Base-by-base conservation (phyloP, 2,888 invertebrate species). In the Chromoteleia sp. region DNA sequence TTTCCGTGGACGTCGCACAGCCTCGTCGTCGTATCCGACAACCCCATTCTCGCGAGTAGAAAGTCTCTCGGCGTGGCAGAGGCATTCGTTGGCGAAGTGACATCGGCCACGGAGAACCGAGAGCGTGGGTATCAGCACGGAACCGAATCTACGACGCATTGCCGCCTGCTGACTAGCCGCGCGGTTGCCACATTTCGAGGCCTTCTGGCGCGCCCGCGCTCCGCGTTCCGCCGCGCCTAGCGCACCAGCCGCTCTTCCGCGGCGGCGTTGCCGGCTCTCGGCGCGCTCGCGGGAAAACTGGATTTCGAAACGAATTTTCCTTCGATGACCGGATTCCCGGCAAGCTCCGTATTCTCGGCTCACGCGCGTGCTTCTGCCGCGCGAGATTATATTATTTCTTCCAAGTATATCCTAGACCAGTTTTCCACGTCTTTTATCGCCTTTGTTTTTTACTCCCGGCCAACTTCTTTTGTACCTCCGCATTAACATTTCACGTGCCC, bases 111-210 rank as follows among this genome's bases (percentile, higher is more conserved):
- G 83, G 87, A 87, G 87, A 87, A 85, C 88, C 87, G 89, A 88
- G 89, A 91, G 91, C 92, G 92, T 92, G 92, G 92, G 92, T 92
- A 92, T 92, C 92, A 92, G 92, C 91, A 92, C 92, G 92, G 92
- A 92, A 92, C 92, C 90, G 89, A 89, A 87, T 88, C 88, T 88
- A 88, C 89, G 83, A 87, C 84, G 86, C 87, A 87, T 88, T 85
- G 87, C 86, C 80, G 73, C 65, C 84, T 71, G 78, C 77, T 76
- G 76, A 76, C 76, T 67, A 50, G 63, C 77, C 36, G 89, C 92
- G 85, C 73, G 80, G 91, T 92, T 92, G 92, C 91, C 92, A 89
- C 88, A 87, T 91, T 91, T 91, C 90, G 89, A 89, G 89, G 88
- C 87, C 87, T 88, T 82, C 85, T 82, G 80, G 63, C 61, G 36